Base-by-base conservation (phyloP, 2,888 invertebrate genomes). In the Nasonia oneida region DNA sequence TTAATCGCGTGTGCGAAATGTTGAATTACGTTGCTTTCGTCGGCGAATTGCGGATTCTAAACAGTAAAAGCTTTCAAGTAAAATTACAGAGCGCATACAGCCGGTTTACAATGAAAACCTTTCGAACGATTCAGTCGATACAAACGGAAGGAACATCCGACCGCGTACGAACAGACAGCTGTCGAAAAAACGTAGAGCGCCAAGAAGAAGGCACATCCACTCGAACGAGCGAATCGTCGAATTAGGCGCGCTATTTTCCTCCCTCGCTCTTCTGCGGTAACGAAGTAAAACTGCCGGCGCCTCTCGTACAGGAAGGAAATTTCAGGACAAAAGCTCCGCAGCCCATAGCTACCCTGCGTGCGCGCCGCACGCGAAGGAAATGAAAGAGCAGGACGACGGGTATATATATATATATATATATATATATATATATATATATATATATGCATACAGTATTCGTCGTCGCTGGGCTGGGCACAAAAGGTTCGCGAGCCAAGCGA, bases 201-300 rank as follows among this genome's bases (percentile, higher is more conserved):
- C 29, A 29, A 29, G 29, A 47, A 47, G 47, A 47, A 47, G 47
- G 37, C 70, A 37, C 37, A 70, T 37, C 37, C 70, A 14, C 33
- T 70, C 70, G 70, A 37, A 18, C 70, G 70, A 70, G 70, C 33
- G 18, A 37, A 70, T 70, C 70, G 70, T 5, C 70, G 70, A 33
- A 71, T 39, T 71, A 71, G n/a, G 8, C n/a, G 57, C 23, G 57
- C n/a, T 61, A 61, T 61, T 61, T 61, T 61, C 23, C n/a, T 12
- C 3, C 61, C 23, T 12, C n/a, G n/a, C 57, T 18, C 57, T 57
- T 57, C 4, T 5, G 18, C 18, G 53, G 53, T 53, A 15, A 53
- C 53, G 53, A 53, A 53, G 53, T 53, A 53, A 53, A 53, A 53
- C 53, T 18, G 18, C 15, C 18, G 53, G 53, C 18, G 53, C 18